phyloP scores from a whole-genome alignment of 2,888 invertebrate genomes.

The Ochlodes sylvanus region DNA sequence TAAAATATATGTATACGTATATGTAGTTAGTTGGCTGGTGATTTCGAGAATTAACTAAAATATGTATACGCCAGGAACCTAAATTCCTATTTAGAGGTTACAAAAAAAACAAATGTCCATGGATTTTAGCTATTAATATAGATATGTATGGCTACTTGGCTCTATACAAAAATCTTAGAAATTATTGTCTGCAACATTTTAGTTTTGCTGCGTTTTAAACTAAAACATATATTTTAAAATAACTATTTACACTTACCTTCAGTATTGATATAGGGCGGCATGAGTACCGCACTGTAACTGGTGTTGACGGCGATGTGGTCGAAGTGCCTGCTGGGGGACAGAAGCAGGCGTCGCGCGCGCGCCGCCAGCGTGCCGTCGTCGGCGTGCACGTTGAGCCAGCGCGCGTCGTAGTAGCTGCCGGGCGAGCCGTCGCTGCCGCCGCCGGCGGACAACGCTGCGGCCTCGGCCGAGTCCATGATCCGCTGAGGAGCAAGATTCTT shows the following conservation, averaged over 20 bases:
- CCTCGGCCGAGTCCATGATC: constrained; percentile 96
- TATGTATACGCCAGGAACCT: no score
- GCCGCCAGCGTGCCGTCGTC: constrained; percentile 90
- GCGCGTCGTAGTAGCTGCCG: constrained; percentile 90
- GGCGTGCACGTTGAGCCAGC: constrained; percentile 91
- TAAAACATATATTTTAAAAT: no score
- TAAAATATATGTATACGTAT: no score
- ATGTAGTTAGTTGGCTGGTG: no score
- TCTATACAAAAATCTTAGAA: no score
- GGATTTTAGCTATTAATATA: no score
- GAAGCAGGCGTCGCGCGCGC: constrained; percentile 88
- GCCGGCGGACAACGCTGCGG: constrained; percentile 89
- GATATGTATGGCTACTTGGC: no score
- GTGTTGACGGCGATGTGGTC: constrained; percentile 94
- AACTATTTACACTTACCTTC: constrained; percentile 84
- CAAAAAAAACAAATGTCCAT: no score
- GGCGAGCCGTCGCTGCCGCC: constrained; percentile 84
- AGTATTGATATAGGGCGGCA: constrained; percentile 92
- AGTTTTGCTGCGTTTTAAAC: no score
- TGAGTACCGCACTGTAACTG: constrained; percentile 94
- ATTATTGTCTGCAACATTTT: no score
- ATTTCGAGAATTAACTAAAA: no score
- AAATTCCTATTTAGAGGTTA: no score
- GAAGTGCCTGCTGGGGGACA: constrained; percentile 92
- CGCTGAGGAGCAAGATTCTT: constrained; percentile 82